Evolutionary conservation across 2,113 vertebrate genomes (phyloP).

Genomic region (Orycteropus afer): DNA sequence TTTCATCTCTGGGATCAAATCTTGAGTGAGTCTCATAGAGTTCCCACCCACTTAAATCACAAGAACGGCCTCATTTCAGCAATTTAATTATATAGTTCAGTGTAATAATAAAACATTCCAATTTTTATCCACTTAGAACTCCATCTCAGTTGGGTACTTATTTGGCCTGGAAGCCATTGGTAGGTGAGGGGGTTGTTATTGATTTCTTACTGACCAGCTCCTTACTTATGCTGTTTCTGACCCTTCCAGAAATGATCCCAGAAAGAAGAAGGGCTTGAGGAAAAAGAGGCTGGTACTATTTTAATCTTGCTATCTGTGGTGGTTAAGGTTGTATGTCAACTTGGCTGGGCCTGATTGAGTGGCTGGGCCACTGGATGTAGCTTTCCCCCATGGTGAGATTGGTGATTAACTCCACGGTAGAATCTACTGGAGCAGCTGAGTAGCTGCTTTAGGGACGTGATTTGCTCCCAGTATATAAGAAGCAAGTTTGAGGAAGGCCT

Average conservation of each 20-base stretch:
- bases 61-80: neutral
- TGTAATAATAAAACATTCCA: neutral
- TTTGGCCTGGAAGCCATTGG: neutral
- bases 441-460: too few species aligned
- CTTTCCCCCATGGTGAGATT: too few species aligned
- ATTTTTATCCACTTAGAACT: neutral
- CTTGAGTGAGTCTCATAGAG: neutral
- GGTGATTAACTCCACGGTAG: too few species aligned
- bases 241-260: neutral
- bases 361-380: too few species aligned
- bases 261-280: neutral
- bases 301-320: too few species aligned
- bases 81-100: neutral
- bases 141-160: neutral
- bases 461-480: too few species aligned
- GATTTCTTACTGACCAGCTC: neutral
- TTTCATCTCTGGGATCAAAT: slow-evolving; percentile 5
- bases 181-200: neutral
- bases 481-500: too few species aligned
- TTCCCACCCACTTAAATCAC: neutral
- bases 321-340: too few species aligned
- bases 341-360: too few species aligned
- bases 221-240: neutral
- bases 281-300: neutral
- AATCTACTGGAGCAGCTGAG: too few species aligned